phyloP scores from a whole-genome alignment of 37 sponge, comb jelly and placozoan species.

The Agelas oroides region DNA sequence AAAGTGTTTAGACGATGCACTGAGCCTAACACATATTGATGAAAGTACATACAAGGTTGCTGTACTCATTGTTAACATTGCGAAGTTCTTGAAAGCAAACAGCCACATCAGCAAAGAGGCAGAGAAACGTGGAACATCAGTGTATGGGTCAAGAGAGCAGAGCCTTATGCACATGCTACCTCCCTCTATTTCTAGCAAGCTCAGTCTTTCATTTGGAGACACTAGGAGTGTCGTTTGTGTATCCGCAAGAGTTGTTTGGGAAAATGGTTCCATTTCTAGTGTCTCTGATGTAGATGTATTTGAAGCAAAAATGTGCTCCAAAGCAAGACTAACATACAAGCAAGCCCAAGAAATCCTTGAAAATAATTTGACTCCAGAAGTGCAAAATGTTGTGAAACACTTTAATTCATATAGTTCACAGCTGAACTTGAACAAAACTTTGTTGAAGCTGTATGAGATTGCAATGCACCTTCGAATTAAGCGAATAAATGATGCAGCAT shows the following conservation, averaged over 20 bases:
- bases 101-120: slow-evolving; percentile 10
- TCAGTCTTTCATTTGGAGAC: slow-evolving; percentile 5
- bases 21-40: slow-evolving; percentile 6
- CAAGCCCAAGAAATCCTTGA: slow-evolving; percentile 36
- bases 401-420: background rate
- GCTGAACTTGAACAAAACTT: background rate
- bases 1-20: slow-evolving; percentile 54
- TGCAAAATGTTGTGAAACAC: background rate
- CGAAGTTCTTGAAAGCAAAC: background rate
- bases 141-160: slow-evolving; percentile 16
- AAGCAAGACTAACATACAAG: slow-evolving; percentile 25
- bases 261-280: background rate
- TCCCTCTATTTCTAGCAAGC: background rate
- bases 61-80: slow-evolving; percentile 47
- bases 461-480: background rate
- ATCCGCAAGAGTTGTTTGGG: background rate
- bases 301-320: slow-evolving; percentile 10
- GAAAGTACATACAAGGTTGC: slow-evolving; percentile 37
- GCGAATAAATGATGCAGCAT: background rate
- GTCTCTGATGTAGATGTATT: background rate
- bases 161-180: slow-evolving; percentile 3
- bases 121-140: background rate
- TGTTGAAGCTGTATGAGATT: background rate
- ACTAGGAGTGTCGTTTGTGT: slow-evolving; percentile 3
- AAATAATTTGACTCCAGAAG: background rate